Evolutionary conservation across 2,888 invertebrate genomes (phyloP), one percentile per base, ranked within the genome.

Genomic region (Loripinus fragilis): DNA sequence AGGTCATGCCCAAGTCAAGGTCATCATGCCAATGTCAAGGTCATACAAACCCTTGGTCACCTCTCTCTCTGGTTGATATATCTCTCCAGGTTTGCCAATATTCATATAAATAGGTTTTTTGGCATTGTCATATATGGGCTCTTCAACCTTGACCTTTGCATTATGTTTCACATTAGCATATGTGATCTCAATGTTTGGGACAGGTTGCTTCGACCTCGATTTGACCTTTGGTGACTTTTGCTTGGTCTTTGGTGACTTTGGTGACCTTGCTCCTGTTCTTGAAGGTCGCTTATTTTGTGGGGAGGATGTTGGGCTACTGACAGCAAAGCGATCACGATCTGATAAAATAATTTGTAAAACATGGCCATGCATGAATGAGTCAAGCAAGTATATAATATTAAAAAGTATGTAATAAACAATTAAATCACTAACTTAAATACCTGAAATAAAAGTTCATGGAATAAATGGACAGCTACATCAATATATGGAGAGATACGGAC

Each of bases 81-180:
- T 28, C 60, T 60, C 60, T 20, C 33, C 60, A 2, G 17, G 33
- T 60, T 60, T 60, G 23, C 60, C 60, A 30, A 60, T 28, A 20
- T 60, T 60, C 60, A 60, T 60, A 33, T 60, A 60, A 60, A 60
- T 60, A 17, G 15, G 33, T 10, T 60, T 60, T 60, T 60, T 38
- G 25, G 74, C 83, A 83, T 80, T 83, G 71, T 83, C 83, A 75
- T 83, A 83, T 30, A 79, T 12, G 20, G 77, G 78, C 65, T 41
- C 60, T 25, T 52, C 52, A 8, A 10, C n/a, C 25, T 15, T 25
- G 25, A 23, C 25, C 52, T 25, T n/a, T 7, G 28, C 23, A 8
- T n/a, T 3, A 41, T 76, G 68, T 76, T 42, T 73, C 7, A 66
- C 66, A 72, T 83, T 66, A 10, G 70, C 74, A 48, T 48, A 72